Evolutionary conservation across 1,140 invertebrate species (phyloP).

Genomic region (Spodoptera frugiperda): DNA sequence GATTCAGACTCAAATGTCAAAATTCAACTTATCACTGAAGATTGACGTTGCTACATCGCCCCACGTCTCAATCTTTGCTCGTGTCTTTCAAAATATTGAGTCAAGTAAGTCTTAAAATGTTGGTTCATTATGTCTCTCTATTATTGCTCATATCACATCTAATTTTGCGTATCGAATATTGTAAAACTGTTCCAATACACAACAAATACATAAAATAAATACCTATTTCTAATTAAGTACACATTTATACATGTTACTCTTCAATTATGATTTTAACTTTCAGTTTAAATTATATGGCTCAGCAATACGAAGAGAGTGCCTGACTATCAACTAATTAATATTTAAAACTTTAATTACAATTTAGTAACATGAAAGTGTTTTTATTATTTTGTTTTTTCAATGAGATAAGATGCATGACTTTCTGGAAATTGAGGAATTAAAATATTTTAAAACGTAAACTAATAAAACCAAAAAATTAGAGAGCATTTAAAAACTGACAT

Average conservation of each 20-base stretch:
- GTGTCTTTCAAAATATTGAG: slow-evolving; percentile 67
- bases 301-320: slow-evolving; percentile 59
- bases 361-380: slow-evolving; percentile 44
- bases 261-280: slow-evolving; percentile 70
- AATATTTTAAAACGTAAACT: slow-evolving; percentile 23
- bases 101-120: slow-evolving; percentile 68
- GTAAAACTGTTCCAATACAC: slow-evolving; percentile 77
- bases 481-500: slow-evolving; percentile 67
- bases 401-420: slow-evolving; percentile 32
- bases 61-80: slow-evolving; percentile 47
- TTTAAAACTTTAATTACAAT: slow-evolving; percentile 38
- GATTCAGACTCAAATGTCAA: slow-evolving; percentile 80
- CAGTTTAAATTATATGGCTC: slow-evolving; percentile 78
- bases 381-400: slow-evolving; percentile 30
- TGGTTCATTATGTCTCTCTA: slow-evolving; percentile 75
- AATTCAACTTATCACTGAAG: slow-evolving; percentile 71
- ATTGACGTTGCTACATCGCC: slow-evolving; percentile 36
- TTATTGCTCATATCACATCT: slow-evolving; percentile 85
- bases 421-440: slow-evolving; percentile 37
- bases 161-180: slow-evolving; percentile 75
- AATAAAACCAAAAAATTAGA: slow-evolving; percentile 66
- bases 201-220: slow-evolving; percentile 77
- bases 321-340: slow-evolving; percentile 44
- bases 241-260: slow-evolving; percentile 73
- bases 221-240: slow-evolving; percentile 84